A percentile compares a stretch with the other conserved stretches of the same genome.
These are phyloP conservation scores for Hoplias malabaricus DNA, from an alignment of 2,113 vertebrate species.

Conservation along the genomic window DNA sequence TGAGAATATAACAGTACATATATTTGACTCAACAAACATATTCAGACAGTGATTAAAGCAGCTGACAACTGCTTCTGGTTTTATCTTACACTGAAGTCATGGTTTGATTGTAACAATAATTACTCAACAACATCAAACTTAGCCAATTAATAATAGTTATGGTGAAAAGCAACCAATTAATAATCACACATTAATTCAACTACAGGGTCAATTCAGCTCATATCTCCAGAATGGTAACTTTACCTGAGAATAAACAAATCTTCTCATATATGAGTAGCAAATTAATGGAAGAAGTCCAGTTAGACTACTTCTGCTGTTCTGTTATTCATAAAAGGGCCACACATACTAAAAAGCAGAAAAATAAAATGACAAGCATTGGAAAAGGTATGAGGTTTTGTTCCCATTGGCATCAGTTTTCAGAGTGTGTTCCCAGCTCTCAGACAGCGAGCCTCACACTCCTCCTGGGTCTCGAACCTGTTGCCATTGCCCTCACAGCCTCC, in stretches of 20 bases:
- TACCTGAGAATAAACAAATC: too few species aligned
- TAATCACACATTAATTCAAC: constrained; percentile 2
- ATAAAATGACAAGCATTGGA: too few species aligned
- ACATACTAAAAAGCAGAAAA: too few species aligned
- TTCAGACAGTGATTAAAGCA: background rate
- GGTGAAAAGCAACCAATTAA: background rate
- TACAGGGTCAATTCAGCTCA: too few species aligned
- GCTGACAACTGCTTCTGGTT: background rate
- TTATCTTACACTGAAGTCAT: background rate
- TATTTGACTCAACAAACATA: background rate
- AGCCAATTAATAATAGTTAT: background rate
- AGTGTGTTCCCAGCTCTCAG: constrained; percentile 26
- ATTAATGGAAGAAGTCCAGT: too few species aligned
- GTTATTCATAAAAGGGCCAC: too few species aligned
- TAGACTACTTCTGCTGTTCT: too few species aligned
- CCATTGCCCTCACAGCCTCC: constrained; percentile 79
- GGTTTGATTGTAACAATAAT: background rate
- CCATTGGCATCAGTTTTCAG: too few species aligned
- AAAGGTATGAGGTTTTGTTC: too few species aligned
- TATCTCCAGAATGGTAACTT: too few species aligned
- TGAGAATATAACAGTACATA: too few species aligned
- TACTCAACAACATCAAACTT: background rate
- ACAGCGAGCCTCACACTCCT: constrained; percentile 74
- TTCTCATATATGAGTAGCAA: too few species aligned
- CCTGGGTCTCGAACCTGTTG: constrained; percentile 77